Evolutionary conservation across 2,113 vertebrate genomes (phyloP).

Genomic region (Nothocercus julius): DNA sequence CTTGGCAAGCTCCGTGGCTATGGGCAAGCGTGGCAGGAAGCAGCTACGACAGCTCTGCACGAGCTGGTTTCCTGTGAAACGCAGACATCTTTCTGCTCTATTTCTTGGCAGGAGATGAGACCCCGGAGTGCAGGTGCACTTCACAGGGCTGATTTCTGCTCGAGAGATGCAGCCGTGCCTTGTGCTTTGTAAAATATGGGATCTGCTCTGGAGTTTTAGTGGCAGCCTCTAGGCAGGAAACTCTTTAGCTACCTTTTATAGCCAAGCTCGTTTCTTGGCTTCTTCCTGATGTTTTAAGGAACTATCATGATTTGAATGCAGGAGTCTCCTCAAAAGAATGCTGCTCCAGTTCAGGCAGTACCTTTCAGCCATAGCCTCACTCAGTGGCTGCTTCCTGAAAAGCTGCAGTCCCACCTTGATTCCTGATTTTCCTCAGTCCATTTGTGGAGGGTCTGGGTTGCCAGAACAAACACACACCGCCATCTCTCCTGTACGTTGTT

Average conservation of each 20-base stretch:
- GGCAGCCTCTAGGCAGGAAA: not conserved
- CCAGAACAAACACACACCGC: not conserved
- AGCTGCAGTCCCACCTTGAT: not conserved
- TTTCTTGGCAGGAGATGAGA: not conserved
- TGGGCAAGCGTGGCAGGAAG: not conserved
- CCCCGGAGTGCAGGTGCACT: not conserved
- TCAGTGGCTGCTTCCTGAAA: not conserved
- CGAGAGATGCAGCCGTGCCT: not conserved
- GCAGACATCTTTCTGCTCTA: not conserved
- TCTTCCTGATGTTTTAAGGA: not conserved
- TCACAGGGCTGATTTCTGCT: not conserved
- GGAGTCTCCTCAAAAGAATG: not conserved
- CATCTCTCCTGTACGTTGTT: not conserved
- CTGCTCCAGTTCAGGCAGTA: rapidly evolving
- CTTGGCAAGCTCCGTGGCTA: not conserved
- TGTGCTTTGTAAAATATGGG: not conserved
- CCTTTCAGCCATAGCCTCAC: not conserved
- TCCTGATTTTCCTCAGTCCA: not conserved
- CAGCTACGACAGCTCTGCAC: not conserved
- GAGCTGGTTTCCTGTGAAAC: not conserved
- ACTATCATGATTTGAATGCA: not conserved
- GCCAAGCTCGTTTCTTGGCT: not conserved
- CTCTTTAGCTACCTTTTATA: not conserved
- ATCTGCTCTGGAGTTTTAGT: not conserved
- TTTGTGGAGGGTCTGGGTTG: not conserved